Conservation (phyloP, 2,113 vertebrate genomes). For the Dryoscopus gambensis region DNA sequence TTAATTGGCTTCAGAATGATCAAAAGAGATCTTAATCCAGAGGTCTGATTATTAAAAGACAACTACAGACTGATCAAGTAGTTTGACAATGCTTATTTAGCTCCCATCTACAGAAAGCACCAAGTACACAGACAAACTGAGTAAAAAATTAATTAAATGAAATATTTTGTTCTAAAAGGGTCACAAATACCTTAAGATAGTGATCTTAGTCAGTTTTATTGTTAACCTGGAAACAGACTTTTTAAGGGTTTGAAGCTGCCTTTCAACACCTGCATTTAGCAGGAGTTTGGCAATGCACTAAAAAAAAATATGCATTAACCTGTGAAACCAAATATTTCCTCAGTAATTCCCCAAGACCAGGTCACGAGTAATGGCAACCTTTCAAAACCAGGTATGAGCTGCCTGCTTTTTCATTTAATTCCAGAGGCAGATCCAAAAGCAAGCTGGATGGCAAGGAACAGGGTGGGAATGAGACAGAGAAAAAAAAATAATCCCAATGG, state of each 20-base stretch:
- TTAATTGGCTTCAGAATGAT: conserved; percentile 28
- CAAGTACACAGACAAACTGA: not conserved
- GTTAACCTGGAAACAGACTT: not conserved
- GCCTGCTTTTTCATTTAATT: not conserved
- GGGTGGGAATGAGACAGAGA: not conserved
- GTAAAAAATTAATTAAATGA: not conserved
- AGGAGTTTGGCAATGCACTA: not conserved
- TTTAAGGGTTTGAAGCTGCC: not conserved
- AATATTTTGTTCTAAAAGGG: not conserved
- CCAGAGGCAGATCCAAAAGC: not conserved
- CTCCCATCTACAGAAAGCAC: not conserved
- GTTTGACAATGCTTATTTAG: not conserved
- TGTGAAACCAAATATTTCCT: not conserved
- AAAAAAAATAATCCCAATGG: not conserved
- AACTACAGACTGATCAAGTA: not conserved
- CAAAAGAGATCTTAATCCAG: conserved; percentile 31
- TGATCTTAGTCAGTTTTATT: not conserved
- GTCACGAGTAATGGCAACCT: not conserved
- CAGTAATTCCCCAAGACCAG: not conserved
- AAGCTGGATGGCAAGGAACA: not conserved
- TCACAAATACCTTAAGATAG: not conserved
- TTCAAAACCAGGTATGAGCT: not conserved
- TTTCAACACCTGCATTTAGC: not conserved
- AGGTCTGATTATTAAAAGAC: not conserved
- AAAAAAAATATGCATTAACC: not conserved